A percentile compares a stretch with the other conserved stretches of the same genome.
Evolutionary conservation across 2,797 vertebrate species (phyloP).

Genomic region (Urophycis tenuis): DNA sequence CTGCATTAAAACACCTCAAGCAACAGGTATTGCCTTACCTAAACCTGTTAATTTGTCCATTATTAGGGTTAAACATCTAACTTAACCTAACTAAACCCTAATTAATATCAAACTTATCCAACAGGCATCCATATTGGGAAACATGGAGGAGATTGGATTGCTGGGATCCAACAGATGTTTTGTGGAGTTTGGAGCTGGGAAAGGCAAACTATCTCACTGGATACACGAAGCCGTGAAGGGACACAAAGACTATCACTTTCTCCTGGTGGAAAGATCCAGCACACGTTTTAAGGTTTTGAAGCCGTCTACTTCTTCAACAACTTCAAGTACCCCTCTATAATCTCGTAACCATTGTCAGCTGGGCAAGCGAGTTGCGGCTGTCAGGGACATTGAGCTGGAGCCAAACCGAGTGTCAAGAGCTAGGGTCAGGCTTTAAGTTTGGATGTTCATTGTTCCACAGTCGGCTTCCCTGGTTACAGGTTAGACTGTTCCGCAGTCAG

Average conservation of each 20-base stretch:
- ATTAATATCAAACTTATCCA: conserved; percentile 22
- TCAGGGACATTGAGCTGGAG: neutral
- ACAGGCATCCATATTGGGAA: conserved; percentile 91
- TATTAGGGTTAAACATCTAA: neutral
- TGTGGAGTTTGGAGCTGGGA: conserved; percentile 94
- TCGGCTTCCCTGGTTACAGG: too few relatives aligned
- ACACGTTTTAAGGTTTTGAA: conserved; percentile 87
- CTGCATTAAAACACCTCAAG: conserved; percentile 88
- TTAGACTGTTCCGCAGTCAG: too few relatives aligned
- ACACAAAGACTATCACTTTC: conserved; percentile 73
- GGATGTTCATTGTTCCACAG: neutral
- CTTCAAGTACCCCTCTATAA: neutral
- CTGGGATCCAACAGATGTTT: conserved; percentile 81
- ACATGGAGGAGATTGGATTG: conserved; percentile 82
- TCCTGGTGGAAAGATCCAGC: conserved; percentile 88
- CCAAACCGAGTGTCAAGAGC: too few relatives aligned
- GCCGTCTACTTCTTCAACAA: neutral
- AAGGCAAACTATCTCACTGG: conserved; percentile 95
- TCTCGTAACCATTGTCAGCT: neutral
- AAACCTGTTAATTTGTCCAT: neutral
- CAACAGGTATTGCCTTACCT: conserved; percentile 77
- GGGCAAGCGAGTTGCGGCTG: neutral
- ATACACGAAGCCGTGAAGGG: conserved; percentile 80
- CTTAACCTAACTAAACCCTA: neutral
- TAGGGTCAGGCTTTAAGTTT: too few relatives aligned